phyloP scores from a whole-genome alignment of 2,888 invertebrate genomes.

The Hanleya hanleyi region DNA sequence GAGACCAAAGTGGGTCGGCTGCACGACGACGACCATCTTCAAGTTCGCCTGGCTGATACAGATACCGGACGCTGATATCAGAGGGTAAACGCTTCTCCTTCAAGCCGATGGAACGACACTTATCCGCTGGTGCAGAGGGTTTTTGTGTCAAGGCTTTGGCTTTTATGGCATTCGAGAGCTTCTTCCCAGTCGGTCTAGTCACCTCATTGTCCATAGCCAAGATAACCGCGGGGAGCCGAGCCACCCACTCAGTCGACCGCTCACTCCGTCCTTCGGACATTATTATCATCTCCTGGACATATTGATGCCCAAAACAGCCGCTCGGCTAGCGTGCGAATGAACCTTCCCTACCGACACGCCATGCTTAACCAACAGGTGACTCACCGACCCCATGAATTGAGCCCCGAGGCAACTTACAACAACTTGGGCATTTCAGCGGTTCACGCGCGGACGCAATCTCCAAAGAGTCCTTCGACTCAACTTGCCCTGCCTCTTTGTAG shows the following conservation, averaged over 20 bases:
- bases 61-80: neutral
- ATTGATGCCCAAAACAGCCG: neutral
- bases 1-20: neutral
- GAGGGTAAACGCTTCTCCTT: neutral
- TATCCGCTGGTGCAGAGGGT: neutral
- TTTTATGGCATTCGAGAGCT: neutral
- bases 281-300: neutral
- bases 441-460: too few species aligned
- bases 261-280: neutral
- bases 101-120: neutral
- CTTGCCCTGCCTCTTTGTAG: too few species aligned
- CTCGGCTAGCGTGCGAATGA: too few species aligned
- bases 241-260: neutral
- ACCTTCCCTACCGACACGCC: too few species aligned
- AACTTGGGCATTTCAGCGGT: too few species aligned
- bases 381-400: too few species aligned
- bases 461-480: too few species aligned
- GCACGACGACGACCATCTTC: neutral
- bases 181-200: neutral
- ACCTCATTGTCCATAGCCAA: neutral
- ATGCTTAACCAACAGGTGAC: too few species aligned
- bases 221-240: neutral
- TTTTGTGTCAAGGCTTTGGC: neutral
- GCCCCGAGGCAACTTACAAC: too few species aligned
- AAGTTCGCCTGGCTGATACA: neutral